Evolutionary conservation across 2,888 invertebrate species (phyloP), one percentile per base, ranked within the genome.

Genomic region (Agriopis marginaria): DNA sequence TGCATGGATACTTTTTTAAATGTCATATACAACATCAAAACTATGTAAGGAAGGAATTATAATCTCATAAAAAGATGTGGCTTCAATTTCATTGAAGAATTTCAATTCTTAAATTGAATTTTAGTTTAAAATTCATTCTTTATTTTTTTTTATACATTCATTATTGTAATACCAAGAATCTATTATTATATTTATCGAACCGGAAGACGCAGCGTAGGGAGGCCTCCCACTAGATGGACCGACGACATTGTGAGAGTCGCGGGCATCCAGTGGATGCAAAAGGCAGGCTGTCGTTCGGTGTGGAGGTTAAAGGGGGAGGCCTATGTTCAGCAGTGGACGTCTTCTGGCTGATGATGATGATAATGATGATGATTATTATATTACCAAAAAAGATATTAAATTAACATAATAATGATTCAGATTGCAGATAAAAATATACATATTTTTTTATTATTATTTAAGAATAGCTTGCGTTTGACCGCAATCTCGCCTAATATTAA

Each of bases 71-170:
- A 1, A 55, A 4, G 6, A 9, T 14, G 4, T n/a, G 9, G 14
- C 45, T 67, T 58, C 62, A 67, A 67, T 67, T 58, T 47, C 7
- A 67, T 63, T 67, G 67, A 62, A 67, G 44, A 17, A 45, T 58
- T 14, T n/a, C 10, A n/a, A 54, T 40, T 7, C 10, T 5, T 56
- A 14, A 14, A 32, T 39, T 11, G 11, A 39, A 2, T 42, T n/a
- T 54, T 23, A n/a, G 14, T 14, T n/a, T 9, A n/a, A 55, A 42
- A 55, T 55, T n/a, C 1, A 42, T 12, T 39, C 3, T 17, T 32
- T 32, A 32, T 3, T 0, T 3, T 32, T 32, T 4, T 0, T 23
- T 32, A 32, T 32, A 53, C 10, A 40, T 32, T 55, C n/a, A 11
- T 56, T 32, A 32, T 32, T 32, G 5, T 32, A 32, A 32, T 32